Evolutionary conservation across 2,113 vertebrate species (phyloP).

Genomic region (Rutilus rutilus): DNA sequence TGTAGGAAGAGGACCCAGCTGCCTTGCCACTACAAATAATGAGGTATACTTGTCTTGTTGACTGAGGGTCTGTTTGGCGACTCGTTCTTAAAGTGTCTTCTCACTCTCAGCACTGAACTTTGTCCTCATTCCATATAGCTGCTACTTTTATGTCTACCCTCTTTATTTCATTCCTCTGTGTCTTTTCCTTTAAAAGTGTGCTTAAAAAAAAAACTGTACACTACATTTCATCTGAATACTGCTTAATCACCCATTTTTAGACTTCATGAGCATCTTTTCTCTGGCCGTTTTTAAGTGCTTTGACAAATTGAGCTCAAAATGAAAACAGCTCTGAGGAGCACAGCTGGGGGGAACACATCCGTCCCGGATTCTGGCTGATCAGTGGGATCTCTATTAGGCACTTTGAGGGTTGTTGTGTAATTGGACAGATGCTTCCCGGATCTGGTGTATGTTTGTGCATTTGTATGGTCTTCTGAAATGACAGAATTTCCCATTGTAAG

Average conservation of each 20-base stretch:
- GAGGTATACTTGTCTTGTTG: slow-evolving; percentile 51
- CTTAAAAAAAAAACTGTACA: not conserved
- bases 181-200: not conserved
- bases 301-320: slow-evolving; percentile 31
- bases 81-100: slow-evolving; percentile 33
- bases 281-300: not conserved
- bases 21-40: slow-evolving; percentile 46
- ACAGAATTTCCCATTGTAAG: slow-evolving; percentile 24
- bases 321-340: slow-evolving; percentile 39
- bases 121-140: slow-evolving; percentile 7
- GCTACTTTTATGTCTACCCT: slow-evolving; percentile 30
- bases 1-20: slow-evolving; percentile 47
- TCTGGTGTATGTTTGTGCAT: slow-evolving; percentile 7
- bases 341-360: slow-evolving; percentile 33
- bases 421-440: slow-evolving; percentile 20
- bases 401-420: slow-evolving; percentile 15
- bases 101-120: slow-evolving; percentile 19
- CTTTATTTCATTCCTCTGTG: not conserved
- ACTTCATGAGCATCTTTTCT: slow-evolving; percentile 3
- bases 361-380: slow-evolving; percentile 1
- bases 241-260: slow-evolving; percentile 1
- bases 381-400: not conserved
- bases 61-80: slow-evolving; percentile 49
- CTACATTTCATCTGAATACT: slow-evolving; percentile 15
- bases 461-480: not conserved